phyloP scores from a whole-genome alignment of 2,888 invertebrate species.

The Panopea generosa region DNA sequence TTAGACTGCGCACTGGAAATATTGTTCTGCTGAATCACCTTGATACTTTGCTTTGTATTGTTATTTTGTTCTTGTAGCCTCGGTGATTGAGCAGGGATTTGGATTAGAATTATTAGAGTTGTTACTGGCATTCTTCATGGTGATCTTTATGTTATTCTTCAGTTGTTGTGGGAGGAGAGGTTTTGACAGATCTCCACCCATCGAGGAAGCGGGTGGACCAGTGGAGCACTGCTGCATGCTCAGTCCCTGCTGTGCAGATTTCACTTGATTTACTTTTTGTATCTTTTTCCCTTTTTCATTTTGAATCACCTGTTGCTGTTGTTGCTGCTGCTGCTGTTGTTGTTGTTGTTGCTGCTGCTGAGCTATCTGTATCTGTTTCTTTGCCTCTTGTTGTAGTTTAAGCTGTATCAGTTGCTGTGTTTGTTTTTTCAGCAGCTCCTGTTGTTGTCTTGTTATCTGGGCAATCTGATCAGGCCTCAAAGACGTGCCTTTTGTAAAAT shows the following conservation, averaged over 20 bases:
- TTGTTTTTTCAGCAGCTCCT: constrained; percentile 50
- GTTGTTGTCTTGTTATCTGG: constrained; percentile 46
- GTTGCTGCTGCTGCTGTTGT: constrained; percentile 43
- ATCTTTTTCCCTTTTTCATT: too few relatives aligned
- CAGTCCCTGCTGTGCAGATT: too few relatives aligned
- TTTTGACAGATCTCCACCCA: too few relatives aligned
- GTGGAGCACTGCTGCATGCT: too few relatives aligned
- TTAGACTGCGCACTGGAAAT: not conserved
- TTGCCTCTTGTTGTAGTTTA: constrained; percentile 45
- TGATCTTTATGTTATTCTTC: constrained; percentile 20
- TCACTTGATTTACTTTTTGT: too few relatives aligned
- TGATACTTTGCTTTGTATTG: not conserved
- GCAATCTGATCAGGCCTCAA: constrained; percentile 31
- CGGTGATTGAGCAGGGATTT: not conserved
- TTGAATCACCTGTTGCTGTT: constrained; percentile 1
- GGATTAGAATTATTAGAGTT: not conserved
- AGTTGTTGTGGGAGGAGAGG: constrained; percentile 2
- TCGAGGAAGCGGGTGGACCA: too few relatives aligned
- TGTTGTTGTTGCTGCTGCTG: constrained; percentile 54
- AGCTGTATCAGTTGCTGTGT: constrained; percentile 53
- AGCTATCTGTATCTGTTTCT: constrained; percentile 42
- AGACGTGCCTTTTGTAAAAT: not conserved
- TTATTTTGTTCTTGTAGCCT: not conserved
- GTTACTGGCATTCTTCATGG: not conserved
- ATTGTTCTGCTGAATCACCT: not conserved